Base-by-base conservation (phyloP, 2,888 invertebrate species). In the Linnaemya tessellans region DNA sequence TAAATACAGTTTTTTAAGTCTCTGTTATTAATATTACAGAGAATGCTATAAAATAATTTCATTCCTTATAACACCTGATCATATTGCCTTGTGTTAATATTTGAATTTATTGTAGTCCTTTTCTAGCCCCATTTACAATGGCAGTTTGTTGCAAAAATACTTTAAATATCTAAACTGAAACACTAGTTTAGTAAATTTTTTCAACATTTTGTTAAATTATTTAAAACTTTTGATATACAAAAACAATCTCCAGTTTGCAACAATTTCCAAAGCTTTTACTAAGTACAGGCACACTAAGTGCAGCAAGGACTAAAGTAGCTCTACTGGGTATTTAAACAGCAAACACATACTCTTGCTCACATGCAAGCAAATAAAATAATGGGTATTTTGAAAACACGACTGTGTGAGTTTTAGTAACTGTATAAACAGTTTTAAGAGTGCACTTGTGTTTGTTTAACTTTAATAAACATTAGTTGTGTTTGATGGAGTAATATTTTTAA, bases 391-490 rank as follows among this genome's bases (percentile, higher is more conserved):
- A 5, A 74, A 38, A 8, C 20, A 25, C 10, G 25, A 20, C 15
- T 46, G 8, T 30, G 4, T 56, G 35, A 13, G 46, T 79, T 41
- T 62, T 41, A 11, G 20, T 58, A 10, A 41, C 25, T 62, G 15
- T 62, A 51, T 38, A 62, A 51, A 60, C 54, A 54, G 15, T 43
- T n/a, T 15, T 20, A 41, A 5, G 30, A 54, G 41, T 38, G 62
- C 49, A 49, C 58, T 49, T 60, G 20, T 62, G 8, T 60, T 74
- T 80, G 41, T 51, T 68, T 81, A 11, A 18, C 35, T 62, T 54
- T 25, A 75, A 70, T 43, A 81, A 81, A 81, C 43, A 75, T 75
- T 54, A 70, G 62, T 75, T 56, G 60, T 43, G 18, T 46, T 64
- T 56, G 25, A 41, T 49, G 38, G 54, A 54, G 51, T 68, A 68